phyloP scores from a whole-genome alignment of 1,140 invertebrate genomes.

The Ylistrum balloti region DNA sequence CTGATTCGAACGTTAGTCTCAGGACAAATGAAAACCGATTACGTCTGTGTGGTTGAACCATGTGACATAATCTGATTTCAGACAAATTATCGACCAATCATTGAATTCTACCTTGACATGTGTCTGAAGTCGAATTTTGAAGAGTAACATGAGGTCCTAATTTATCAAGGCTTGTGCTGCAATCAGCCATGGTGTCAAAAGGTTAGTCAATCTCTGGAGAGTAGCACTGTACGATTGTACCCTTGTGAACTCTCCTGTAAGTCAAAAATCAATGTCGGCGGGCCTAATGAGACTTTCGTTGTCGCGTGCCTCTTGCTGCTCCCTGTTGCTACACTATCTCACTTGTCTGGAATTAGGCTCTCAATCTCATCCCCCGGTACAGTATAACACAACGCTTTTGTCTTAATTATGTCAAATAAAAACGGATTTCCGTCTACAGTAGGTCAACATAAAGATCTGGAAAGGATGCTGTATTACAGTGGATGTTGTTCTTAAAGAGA shows the following conservation, averaged over 20 bases:
- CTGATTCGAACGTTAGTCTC: not conserved
- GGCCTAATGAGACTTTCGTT: not conserved
- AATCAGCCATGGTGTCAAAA: not conserved
- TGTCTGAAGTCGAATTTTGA: not conserved
- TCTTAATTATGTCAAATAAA: conserved; percentile 9
- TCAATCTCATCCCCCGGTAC: not conserved
- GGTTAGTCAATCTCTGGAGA: not conserved
- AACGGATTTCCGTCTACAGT: not conserved
- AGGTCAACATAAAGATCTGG: not conserved
- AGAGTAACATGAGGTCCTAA: not conserved
- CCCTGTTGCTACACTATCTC: not conserved
- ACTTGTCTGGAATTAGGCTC: not conserved
- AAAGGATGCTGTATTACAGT: too few species aligned
- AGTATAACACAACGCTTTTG: not conserved
- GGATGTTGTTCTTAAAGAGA: too few species aligned
- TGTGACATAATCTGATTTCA: not conserved
- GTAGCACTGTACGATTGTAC: not conserved
- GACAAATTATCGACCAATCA: not conserved
- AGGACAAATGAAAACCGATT: not conserved
- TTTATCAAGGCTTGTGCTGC: not conserved
- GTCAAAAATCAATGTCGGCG: not conserved
- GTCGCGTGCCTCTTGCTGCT: not conserved
- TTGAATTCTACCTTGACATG: not conserved
- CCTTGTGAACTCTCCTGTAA: not conserved
- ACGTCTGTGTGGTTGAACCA: not conserved